These are phyloP conservation scores for Spinus olivaceus DNA, from an alignment of 2,797 vertebrate genomes.

Conservation along the genomic window DNA sequence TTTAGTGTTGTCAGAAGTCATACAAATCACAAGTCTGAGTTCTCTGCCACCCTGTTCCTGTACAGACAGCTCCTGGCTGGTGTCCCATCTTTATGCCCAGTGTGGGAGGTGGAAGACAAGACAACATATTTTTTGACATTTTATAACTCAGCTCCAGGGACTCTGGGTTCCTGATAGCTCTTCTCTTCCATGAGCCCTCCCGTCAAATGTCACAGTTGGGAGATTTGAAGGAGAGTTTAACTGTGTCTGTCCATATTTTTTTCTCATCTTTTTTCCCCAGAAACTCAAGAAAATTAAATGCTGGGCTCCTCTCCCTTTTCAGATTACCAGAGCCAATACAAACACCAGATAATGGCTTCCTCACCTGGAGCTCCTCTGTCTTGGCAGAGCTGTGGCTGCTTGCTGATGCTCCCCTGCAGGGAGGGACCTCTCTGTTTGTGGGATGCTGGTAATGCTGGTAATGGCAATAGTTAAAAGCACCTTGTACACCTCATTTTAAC, in stretches of 20 bases:
- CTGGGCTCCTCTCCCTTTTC: not conserved
- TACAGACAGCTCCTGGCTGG: not conserved
- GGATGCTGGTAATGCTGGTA: not conserved
- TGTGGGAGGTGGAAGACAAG: not conserved
- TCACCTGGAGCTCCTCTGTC: not conserved
- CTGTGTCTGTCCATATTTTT: not conserved
- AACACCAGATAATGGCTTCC: not conserved
- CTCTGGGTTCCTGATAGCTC: not conserved
- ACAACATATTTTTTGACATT: not conserved
- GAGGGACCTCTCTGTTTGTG: rapidly evolving
- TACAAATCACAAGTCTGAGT: not conserved
- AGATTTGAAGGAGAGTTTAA: not conserved
- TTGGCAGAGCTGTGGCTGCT: not conserved
- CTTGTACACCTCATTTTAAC: not conserved
- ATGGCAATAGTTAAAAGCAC: not conserved
- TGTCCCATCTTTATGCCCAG: not conserved
- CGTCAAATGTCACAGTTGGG: not conserved
- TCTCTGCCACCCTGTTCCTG: not conserved
- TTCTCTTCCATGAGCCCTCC: not conserved
- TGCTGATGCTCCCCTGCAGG: rapidly evolving
- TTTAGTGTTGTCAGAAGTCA: not conserved
- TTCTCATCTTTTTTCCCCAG: not conserved
- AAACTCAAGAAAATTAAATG: not conserved
- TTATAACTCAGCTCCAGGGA: not conserved
- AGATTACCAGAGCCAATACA: not conserved